Conservation (phyloP, 2,888 invertebrate species). For the Hololepta plana region DNA sequence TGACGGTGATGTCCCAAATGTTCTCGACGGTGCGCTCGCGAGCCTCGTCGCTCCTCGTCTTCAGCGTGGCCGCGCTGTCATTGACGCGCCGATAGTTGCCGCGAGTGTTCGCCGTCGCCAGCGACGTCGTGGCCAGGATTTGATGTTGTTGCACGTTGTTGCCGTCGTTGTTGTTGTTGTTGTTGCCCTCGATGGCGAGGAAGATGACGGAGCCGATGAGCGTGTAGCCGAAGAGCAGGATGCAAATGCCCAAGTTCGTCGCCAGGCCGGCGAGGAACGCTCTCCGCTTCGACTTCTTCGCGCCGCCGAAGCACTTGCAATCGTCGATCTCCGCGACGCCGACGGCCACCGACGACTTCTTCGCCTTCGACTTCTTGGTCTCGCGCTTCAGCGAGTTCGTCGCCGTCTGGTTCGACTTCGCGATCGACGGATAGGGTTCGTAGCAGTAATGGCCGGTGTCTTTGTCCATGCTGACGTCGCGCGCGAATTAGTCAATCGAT, state of each 20-base stretch:
- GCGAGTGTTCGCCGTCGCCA: constrained; percentile 15
- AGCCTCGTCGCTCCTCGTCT: constrained; percentile 34
- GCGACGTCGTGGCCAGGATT: constrained; percentile 36
- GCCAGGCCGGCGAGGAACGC: constrained; percentile 55
- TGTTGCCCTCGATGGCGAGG: constrained; percentile 56
- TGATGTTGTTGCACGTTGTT: constrained; percentile 23
- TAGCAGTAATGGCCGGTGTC: constrained; percentile 24
- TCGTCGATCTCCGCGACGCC: constrained; percentile 16
- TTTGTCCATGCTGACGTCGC: too few relatives aligned
- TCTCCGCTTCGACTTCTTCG: constrained; percentile 19
- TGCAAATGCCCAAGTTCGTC: constrained; percentile 69
- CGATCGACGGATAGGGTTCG: constrained; percentile 25
- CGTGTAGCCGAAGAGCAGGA: constrained; percentile 65
- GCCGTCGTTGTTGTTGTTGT: constrained; percentile 20
- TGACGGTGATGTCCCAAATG: constrained; percentile 82
- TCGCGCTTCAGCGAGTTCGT: constrained; percentile 21
- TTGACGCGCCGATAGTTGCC: constrained; percentile 11
- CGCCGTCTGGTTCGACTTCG: too few relatives aligned
- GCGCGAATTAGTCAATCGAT: too few relatives aligned
- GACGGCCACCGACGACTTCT: too few relatives aligned
- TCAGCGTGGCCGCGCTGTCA: constrained; percentile 14
- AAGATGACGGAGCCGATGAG: constrained; percentile 61
- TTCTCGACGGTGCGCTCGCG: constrained; percentile 61
- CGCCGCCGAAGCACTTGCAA: constrained; percentile 22
- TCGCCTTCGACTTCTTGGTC: constrained; percentile 28